Percentiles rank a stretch among this genome's conserved stretches.
Conservation (phyloP, 2,888 invertebrate species). For the Zeuzera pyrina region DNA sequence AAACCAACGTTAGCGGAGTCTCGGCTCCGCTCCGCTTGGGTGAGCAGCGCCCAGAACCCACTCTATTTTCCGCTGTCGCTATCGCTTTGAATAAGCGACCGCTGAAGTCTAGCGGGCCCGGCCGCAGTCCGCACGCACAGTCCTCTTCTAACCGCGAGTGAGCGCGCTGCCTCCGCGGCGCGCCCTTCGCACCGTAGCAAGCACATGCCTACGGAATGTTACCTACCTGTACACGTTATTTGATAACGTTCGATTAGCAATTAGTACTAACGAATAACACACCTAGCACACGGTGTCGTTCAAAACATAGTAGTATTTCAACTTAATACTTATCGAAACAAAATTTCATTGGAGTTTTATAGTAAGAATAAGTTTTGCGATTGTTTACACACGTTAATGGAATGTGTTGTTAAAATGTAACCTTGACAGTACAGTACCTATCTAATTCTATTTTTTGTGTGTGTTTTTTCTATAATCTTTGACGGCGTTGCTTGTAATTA, state of each 20-base stretch:
- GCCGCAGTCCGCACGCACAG: constrained; percentile 47
- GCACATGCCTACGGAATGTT: constrained; percentile 62
- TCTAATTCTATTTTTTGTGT: constrained; percentile 33
- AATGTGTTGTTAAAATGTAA: constrained; percentile 60
- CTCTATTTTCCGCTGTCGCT: constrained; percentile 1
- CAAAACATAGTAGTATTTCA: constrained; percentile 15
- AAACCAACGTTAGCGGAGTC: constrained; percentile 10
- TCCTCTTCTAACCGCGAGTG: constrained; percentile 64
- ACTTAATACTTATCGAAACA: constrained; percentile 16
- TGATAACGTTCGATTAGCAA: constrained; percentile 53
- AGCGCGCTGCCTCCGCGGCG: constrained; percentile 67
- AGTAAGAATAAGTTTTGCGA: constrained; percentile 31
- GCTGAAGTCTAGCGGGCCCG: constrained; percentile 16
- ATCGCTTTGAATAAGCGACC: constrained; percentile 3
- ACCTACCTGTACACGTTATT: constrained; percentile 43
- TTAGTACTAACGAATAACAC: constrained; percentile 50
- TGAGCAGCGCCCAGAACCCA: constrained; percentile 15
- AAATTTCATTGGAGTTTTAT: constrained; percentile 30
- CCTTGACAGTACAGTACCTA: constrained; percentile 38
- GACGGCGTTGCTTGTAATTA: constrained; percentile 33
- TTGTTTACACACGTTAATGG: constrained; percentile 25
- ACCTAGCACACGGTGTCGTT: constrained; percentile 33
- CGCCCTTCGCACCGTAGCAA: constrained; percentile 44
- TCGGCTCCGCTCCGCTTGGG: constrained; percentile 19
- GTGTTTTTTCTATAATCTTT: constrained; percentile 29